phyloP scores from a whole-genome alignment of 2,113 vertebrate species.

The Salminus brasiliensis region DNA sequence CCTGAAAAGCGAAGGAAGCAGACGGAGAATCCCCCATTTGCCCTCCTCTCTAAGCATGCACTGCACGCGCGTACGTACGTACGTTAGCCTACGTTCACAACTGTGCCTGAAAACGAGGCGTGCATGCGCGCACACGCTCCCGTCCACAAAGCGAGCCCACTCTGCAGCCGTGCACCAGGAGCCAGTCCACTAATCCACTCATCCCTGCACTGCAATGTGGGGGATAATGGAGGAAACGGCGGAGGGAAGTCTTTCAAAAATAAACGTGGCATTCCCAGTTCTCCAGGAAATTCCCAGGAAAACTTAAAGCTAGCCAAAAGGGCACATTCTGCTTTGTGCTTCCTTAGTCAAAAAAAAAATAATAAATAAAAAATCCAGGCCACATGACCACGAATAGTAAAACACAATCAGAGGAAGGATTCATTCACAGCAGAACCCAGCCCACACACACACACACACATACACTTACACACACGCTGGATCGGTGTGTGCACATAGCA shows the following conservation, averaged over 20 bases:
- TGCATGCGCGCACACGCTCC: not conserved
- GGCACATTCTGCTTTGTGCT: not conserved
- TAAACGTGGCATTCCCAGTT: not conserved
- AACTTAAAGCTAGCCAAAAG: not conserved
- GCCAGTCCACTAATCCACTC: not conserved
- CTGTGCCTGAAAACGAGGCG: not conserved
- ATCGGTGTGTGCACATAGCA: too few relatives aligned
- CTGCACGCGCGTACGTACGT: not conserved
- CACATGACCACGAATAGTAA: constrained; percentile 24
- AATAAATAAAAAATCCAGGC: not conserved
- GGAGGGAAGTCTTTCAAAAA: not conserved
- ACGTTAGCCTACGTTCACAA: too few relatives aligned
- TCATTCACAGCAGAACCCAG: constrained; percentile 17
- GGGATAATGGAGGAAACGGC: not conserved
- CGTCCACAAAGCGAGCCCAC: too few relatives aligned
- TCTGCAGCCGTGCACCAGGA: not conserved
- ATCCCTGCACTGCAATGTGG: not conserved
- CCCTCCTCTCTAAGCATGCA: not conserved
- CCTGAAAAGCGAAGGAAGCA: not conserved
- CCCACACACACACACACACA: not conserved
- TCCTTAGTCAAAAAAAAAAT: not conserved
- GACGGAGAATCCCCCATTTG: not conserved
- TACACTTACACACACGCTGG: not conserved
- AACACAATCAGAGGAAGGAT: constrained; percentile 1
- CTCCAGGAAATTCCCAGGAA: not conserved